phyloP scores from a whole-genome alignment of 2,797 vertebrate genomes.

The Tinamus major region DNA sequence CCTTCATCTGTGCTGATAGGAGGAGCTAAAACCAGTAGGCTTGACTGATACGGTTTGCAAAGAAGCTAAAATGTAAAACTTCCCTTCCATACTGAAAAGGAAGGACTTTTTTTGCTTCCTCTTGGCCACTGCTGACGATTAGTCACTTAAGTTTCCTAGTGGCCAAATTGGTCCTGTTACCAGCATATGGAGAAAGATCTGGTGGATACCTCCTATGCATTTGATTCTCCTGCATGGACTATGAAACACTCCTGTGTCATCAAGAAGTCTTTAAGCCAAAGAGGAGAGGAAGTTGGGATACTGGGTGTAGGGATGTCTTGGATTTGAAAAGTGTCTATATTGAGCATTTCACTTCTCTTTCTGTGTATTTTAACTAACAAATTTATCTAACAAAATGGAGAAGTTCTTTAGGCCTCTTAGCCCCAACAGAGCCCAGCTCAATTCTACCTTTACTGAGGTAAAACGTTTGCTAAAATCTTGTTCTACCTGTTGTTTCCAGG shows the following conservation, averaged over 20 bases:
- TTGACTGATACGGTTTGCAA: neutral
- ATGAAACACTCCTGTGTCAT: neutral
- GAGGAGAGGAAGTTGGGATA: neutral
- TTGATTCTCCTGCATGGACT: neutral
- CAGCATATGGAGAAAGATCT: neutral
- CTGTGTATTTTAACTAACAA: too few relatives aligned
- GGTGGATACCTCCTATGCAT: neutral
- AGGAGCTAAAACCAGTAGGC: neutral
- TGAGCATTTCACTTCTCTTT: neutral
- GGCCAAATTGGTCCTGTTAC: neutral
- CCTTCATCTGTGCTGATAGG: neutral
- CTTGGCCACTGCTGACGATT: neutral
- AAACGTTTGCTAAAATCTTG: neutral
- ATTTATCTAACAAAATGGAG: neutral
- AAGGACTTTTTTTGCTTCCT: too few relatives aligned
- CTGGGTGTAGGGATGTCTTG: neutral
- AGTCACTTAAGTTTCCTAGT: neutral
- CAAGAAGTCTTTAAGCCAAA: neutral
- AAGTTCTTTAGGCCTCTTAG: neutral
- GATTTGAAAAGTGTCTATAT: neutral
- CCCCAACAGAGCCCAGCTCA: neutral
- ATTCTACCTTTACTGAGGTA: neutral
- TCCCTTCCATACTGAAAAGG: too few relatives aligned
- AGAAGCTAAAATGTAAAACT: neutral
- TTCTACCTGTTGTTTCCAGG: neutral